These are phyloP conservation scores for Eulemur rubriventer DNA, from an alignment of 2,797 vertebrate genomes.

Conservation along the genomic window DNA sequence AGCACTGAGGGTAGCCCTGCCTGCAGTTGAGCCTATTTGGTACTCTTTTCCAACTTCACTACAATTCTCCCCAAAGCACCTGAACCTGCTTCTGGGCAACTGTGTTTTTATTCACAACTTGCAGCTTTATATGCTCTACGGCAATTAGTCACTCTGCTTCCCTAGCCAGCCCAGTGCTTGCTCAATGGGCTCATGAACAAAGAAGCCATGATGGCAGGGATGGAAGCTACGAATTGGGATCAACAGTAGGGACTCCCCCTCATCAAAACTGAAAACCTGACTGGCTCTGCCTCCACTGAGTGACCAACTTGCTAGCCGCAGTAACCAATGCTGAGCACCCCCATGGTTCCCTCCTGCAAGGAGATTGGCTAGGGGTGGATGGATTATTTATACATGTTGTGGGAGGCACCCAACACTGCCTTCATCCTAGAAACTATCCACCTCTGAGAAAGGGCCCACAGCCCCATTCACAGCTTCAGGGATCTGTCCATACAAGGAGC, in stretches of 20 bases:
- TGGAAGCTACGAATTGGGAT: neutral
- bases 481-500: neutral
- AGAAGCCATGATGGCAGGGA: neutral
- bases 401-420: neutral
- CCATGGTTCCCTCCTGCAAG: neutral
- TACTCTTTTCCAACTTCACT: neutral
- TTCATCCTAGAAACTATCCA: neutral
- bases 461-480: neutral
- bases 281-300: neutral
- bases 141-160: neutral
- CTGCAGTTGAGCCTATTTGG: neutral
- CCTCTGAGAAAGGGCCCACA: neutral
- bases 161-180: neutral
- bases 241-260: neutral
- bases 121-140: neutral
- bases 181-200: neutral
- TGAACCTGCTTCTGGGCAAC: neutral
- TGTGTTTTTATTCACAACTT: neutral
- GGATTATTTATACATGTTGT: neutral
- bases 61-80: neutral
- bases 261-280: constrained; percentile 31
- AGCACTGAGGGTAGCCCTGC: neutral
- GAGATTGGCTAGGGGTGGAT: neutral
- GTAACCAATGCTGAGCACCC: neutral
- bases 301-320: neutral